Evolutionary conservation across 2,888 invertebrate species (phyloP).

Genomic region (Mechanitis messenoides): DNA sequence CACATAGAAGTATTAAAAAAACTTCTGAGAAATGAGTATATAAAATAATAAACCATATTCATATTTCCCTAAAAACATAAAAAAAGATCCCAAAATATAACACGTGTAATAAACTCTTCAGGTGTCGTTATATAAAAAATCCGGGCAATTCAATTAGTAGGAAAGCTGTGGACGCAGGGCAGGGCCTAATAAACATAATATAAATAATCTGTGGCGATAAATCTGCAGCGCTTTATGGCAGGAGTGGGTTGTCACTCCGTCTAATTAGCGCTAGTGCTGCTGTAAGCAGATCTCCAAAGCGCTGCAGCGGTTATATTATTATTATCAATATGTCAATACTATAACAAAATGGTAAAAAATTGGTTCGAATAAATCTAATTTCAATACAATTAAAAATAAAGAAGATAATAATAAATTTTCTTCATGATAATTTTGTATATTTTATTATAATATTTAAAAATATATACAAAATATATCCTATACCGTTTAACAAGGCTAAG

Average conservation of each 20-base stretch:
- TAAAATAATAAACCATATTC: neutral
- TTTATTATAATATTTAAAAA: too few relatives aligned
- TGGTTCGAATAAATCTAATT: too few relatives aligned
- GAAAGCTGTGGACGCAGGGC: conserved; percentile 65
- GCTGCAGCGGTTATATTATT: conserved; percentile 19
- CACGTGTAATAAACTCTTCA: conserved; percentile 46
- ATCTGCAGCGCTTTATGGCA: conserved; percentile 75
- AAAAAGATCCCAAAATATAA: conserved; percentile 13
- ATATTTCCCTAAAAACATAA: neutral
- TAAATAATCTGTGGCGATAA: conserved; percentile 76
- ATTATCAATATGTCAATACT: neutral
- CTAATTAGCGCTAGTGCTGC: conserved; percentile 73
- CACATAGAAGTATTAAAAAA: too few relatives aligned
- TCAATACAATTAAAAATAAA: too few relatives aligned
- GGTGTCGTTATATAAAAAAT: conserved; percentile 67
- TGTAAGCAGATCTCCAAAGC: conserved; percentile 29
- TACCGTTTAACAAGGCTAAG: conserved; percentile 15
- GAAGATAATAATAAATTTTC: too few relatives aligned
- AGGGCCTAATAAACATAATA: conserved; percentile 75
- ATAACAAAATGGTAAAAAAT: too few relatives aligned
- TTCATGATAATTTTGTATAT: too few relatives aligned
- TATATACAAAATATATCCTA: neutral
- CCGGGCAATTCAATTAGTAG: conserved; percentile 73
- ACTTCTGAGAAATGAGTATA: neutral
- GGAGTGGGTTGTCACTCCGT: conserved; percentile 75